These are phyloP conservation scores for Tretioscincus oriximinensis DNA, from an alignment of 2,113 vertebrate genomes.

Conservation along the genomic window DNA sequence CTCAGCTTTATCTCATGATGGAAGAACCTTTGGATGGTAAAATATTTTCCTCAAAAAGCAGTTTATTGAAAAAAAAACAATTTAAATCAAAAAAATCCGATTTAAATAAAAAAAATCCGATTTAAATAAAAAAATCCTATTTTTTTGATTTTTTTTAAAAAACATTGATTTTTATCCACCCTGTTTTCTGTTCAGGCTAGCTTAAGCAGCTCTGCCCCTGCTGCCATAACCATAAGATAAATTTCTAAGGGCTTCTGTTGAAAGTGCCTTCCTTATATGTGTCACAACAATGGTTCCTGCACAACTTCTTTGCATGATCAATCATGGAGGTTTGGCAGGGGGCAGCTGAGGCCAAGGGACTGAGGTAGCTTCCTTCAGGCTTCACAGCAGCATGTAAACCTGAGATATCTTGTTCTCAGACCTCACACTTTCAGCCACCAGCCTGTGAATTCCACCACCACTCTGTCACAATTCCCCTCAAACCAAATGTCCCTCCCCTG, in stretches of 20 bases:
- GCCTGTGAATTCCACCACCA: not conserved
- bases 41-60: too few species aligned
- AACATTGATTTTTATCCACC: too few species aligned
- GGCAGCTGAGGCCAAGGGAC: not conserved
- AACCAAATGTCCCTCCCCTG: not conserved
- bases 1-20: too few species aligned
- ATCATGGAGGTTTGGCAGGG: not conserved
- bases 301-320: not conserved
- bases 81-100: too few species aligned
- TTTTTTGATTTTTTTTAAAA: too few species aligned
- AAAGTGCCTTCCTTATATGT: not conserved
- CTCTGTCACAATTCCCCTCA: not conserved
- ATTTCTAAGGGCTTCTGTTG: not conserved
- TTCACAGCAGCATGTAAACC: not conserved
- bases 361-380: not conserved
- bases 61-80: too few species aligned
- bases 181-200: too few species aligned
- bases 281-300: not conserved
- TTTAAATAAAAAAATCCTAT: too few species aligned
- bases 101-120: too few species aligned
- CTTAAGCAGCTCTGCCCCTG: too few species aligned
- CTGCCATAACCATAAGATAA: not conserved
- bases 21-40: too few species aligned
- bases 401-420: not conserved
- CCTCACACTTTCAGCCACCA: too few species aligned